These are phyloP conservation scores for Diplogasteroides magnus DNA, from an alignment of 1,140 invertebrate genomes.

Conservation along the genomic window DNA sequence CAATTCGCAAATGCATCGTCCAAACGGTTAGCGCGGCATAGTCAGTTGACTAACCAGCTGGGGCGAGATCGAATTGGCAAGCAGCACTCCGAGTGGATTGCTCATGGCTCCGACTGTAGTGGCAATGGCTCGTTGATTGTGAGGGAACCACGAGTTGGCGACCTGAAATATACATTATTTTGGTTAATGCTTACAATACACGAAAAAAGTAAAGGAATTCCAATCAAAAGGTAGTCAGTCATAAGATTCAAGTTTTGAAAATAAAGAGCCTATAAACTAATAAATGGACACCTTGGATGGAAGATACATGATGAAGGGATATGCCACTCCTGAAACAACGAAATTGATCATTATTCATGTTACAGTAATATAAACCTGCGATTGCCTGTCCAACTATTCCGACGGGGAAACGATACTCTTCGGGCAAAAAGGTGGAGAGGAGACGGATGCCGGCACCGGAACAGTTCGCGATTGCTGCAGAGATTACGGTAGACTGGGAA, in stretches of 20 bases:
- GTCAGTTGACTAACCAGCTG: constrained; percentile 39
- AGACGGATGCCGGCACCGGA: constrained; percentile 30
- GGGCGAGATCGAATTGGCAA: constrained; percentile 50
- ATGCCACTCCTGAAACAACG: no score
- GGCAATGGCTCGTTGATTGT: constrained; percentile 49
- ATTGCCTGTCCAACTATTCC: constrained; percentile 52
- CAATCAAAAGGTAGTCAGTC: no score
- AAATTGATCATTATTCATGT: no score
- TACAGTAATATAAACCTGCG: no score
- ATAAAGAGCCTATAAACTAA: background rate
- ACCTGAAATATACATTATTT: constrained; percentile 40
- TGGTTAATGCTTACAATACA: background rate
- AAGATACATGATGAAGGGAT: constrained; percentile 55
- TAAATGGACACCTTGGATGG: constrained; percentile 34
- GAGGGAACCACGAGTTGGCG: constrained; percentile 52
- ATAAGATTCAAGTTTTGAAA: background rate
- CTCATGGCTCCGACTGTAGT: constrained; percentile 54
- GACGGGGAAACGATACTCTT: constrained; percentile 40
- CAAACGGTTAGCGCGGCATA: no score
- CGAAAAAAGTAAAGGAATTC: background rate
- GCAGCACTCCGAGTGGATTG: constrained; percentile 50
- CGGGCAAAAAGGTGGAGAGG: constrained; percentile 24
- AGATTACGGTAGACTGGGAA: constrained; percentile 26
- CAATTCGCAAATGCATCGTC: no score
- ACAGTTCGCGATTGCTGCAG: constrained; percentile 37